phyloP scores from a whole-genome alignment of 2,797 vertebrate species.

The Mormyrus proboscirostris region DNA sequence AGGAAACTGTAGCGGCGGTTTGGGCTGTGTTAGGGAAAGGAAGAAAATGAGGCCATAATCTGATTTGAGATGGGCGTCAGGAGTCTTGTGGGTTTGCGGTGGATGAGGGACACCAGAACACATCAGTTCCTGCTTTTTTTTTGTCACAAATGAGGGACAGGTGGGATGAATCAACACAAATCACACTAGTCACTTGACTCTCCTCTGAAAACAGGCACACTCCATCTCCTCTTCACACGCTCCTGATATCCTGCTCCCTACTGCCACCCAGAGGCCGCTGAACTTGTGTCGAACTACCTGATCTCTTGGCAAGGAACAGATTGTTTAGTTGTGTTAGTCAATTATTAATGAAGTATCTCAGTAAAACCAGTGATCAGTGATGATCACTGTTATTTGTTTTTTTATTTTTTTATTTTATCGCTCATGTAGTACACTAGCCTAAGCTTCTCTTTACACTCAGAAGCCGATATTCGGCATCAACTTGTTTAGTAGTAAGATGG shows the following conservation, averaged over 20 bases:
- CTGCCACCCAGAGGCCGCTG: background rate
- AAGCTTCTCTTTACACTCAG: background rate
- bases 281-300: background rate
- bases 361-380: background rate
- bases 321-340: background rate
- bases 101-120: background rate
- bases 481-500: background rate
- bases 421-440: background rate
- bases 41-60: background rate
- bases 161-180: background rate
- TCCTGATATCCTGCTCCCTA: background rate
- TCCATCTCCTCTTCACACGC: background rate
- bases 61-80: background rate
- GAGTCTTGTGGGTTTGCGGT: background rate
- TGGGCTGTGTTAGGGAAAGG: background rate
- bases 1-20: background rate
- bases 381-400: background rate
- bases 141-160: constrained; percentile 1
- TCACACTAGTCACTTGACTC: background rate
- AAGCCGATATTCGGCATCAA: background rate
- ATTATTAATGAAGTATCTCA: background rate
- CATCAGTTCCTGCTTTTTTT: background rate
- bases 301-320: background rate
- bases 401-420: background rate
- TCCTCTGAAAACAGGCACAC: background rate